Percentiles rank a stretch among this genome's conserved stretches.
These are phyloP conservation scores for Labrus mixtus DNA, from an alignment of 2,113 vertebrate genomes.

Conservation along the genomic window DNA sequence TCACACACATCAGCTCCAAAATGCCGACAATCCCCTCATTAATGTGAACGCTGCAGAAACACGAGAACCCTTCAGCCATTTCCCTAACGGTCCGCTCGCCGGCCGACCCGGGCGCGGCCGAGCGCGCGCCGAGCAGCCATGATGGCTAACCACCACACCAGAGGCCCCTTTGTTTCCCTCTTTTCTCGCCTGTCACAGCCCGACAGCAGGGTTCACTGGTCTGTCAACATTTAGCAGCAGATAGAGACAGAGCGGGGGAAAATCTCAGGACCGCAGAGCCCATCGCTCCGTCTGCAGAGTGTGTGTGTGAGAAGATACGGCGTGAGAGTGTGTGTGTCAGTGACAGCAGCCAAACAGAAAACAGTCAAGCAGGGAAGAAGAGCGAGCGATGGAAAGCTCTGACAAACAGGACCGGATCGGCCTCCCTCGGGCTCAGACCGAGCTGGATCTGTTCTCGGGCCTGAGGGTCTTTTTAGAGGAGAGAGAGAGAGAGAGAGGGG, in stretches of 20 bases:
- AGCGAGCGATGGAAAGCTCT: constrained; percentile 87
- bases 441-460: constrained; percentile 49
- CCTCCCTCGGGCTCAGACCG: constrained; percentile 85
- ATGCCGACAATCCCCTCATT: constrained; percentile 79
- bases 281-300: constrained; percentile 31
- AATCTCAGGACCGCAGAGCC: constrained; percentile 88
- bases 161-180: constrained; percentile 72
- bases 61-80: constrained; percentile 59
- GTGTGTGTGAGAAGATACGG: constrained; percentile 79
- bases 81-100: constrained; percentile 66
- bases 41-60: constrained; percentile 73
- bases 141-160: constrained; percentile 77
- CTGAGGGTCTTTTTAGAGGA: constrained; percentile 45
- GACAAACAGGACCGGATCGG: constrained; percentile 94
- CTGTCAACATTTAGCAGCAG: constrained; percentile 92
- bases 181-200: constrained; percentile 86
- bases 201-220: constrained; percentile 91
- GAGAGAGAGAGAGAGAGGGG: constrained; percentile 21
- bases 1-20: constrained; percentile 74
- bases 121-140: constrained; percentile 67
- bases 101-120: constrained; percentile 42
- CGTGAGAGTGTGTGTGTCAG: constrained; percentile 90
- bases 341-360: constrained; percentile 92
- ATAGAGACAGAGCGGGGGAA: constrained; percentile 92
- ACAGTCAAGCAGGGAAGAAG: constrained; percentile 87